Base-by-base conservation (phyloP, 2,113 vertebrate species). In the Naja naja region DNA sequence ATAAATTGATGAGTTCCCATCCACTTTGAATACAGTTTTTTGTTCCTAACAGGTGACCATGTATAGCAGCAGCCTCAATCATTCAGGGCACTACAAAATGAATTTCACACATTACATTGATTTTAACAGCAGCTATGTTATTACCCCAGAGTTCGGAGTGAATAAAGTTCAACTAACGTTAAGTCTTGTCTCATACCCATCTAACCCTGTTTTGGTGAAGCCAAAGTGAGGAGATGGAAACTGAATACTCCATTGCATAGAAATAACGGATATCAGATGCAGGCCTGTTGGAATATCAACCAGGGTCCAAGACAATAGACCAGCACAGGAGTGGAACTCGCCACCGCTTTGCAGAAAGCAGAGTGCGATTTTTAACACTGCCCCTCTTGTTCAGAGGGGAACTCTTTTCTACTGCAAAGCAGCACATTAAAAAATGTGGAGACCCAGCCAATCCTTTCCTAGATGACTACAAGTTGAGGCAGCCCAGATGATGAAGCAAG, bases 161-260 rank as follows among this genome's bases (percentile, higher is more conserved):
- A 56, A 49, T 16, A 45, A 90, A 49, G 12, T 69, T 49, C 25
- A 60, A 49, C 81, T 45, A 85, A 27, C 69, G 1, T 18, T 43
- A 45, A 56, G 16, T n/a, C 14, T 91, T 91, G 34, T 22, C 22
- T 25, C 45, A 3, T 6, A 39, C 30, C 20, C 20, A 43, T 0
- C 87, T 81, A 85, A 94, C 14, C 52, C 97, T 56, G 74, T 92
- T 95, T 87, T 47, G 94, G 0, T 18, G 4, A 92, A 95, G 95
- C 87, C 69, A 93, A 96, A 91, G 90, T 47, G 47, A 91, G 94
- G 74, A 88, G 4, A 93, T 91, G 91, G 93, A 60, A 25, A 93
- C 53, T 43, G 16, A 64, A 27, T 25, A 20, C 1, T 91, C 93
- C 94, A 93, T 97, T 98, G 98, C 98, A 97, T 97, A 98, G 97